A percentile compares a stretch with the other conserved stretches of the same genome.
Evolutionary conservation across 2,888 invertebrate species (phyloP).

Genomic region (Schizotus pectinicornis): DNA sequence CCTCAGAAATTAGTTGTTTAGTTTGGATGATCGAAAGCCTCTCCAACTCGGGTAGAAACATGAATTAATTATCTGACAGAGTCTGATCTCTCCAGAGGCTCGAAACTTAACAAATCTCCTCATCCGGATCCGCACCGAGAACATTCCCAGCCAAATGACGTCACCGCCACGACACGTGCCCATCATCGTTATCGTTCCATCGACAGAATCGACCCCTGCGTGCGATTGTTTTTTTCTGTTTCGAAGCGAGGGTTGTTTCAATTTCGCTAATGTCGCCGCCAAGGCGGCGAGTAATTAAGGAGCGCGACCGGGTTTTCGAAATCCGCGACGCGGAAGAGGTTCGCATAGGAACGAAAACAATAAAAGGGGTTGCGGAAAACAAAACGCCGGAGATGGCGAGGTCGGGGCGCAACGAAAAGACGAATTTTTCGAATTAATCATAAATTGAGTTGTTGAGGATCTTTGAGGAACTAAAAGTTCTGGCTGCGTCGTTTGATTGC

Average conservation of each 20-base stretch:
- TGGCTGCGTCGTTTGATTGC: background rate
- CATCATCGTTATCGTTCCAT: background rate
- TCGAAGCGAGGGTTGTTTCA: background rate
- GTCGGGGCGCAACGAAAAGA: too few relatives aligned
- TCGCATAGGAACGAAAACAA: background rate
- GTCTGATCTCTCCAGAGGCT: constrained; percentile 43
- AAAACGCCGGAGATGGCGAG: too few relatives aligned
- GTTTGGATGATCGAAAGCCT: constrained; percentile 48
- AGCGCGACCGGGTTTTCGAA: constrained; percentile 7
- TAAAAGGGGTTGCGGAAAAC: constrained; percentile 1
- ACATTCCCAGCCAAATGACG: constrained; percentile 7
- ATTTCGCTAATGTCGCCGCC: constrained; percentile 21
- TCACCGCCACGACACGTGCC: too few relatives aligned
- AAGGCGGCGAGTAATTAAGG: constrained; percentile 13
- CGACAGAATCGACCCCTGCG: background rate
- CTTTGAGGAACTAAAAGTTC: too few relatives aligned
- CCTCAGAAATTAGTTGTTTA: constrained; percentile 42
- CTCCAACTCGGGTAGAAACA: constrained; percentile 46
- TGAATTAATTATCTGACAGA: constrained; percentile 51
- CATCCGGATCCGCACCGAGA: constrained; percentile 21
- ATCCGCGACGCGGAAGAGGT: constrained; percentile 1
- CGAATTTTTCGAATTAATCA: too few relatives aligned
- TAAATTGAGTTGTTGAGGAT: too few relatives aligned
- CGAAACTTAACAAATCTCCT: constrained; percentile 35
- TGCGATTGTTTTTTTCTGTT: background rate